Conservation (phyloP, 2,113 vertebrate genomes). For the Antechinus flavipes region DNA sequence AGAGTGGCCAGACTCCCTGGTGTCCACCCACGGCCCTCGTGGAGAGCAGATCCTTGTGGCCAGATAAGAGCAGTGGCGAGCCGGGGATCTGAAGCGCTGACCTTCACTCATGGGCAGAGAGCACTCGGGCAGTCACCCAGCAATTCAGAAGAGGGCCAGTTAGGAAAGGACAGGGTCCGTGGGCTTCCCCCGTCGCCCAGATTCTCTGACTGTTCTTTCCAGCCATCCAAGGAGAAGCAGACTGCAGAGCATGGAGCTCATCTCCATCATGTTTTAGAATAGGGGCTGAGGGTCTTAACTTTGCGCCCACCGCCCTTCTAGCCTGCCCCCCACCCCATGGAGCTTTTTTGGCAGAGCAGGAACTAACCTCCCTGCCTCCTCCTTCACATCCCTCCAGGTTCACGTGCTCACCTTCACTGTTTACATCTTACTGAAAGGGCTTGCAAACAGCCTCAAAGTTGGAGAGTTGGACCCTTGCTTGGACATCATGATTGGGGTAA, state of each 20-base stretch:
- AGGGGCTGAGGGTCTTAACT: neutral
- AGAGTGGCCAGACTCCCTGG: neutral
- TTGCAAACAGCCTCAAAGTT: conserved; percentile 86
- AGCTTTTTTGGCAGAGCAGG: neutral
- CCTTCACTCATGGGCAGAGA: neutral
- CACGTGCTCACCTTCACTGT: conserved; percentile 97
- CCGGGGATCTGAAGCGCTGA: too few species aligned
- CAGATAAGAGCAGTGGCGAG: too few species aligned
- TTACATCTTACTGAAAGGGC: conserved; percentile 89
- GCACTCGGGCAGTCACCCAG: too few species aligned
- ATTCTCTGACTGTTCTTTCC: neutral
- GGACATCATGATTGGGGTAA: conserved; percentile 92
- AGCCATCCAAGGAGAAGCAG: neutral
- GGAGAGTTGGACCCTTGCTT: conserved; percentile 95
- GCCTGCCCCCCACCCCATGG: neutral
- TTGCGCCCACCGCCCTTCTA: neutral
- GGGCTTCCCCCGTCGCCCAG: neutral
- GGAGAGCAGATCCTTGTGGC: neutral
- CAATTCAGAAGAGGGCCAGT: neutral
- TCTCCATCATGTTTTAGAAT: neutral
- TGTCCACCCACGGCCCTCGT: neutral
- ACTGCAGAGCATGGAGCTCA: neutral
- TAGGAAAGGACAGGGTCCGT: neutral
- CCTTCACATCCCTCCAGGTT: conserved; percentile 84
- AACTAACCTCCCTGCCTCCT: neutral